These are phyloP conservation scores for Coecobrya sp. DNA, from an alignment of 2,888 invertebrate genomes.

Conservation along the genomic window DNA sequence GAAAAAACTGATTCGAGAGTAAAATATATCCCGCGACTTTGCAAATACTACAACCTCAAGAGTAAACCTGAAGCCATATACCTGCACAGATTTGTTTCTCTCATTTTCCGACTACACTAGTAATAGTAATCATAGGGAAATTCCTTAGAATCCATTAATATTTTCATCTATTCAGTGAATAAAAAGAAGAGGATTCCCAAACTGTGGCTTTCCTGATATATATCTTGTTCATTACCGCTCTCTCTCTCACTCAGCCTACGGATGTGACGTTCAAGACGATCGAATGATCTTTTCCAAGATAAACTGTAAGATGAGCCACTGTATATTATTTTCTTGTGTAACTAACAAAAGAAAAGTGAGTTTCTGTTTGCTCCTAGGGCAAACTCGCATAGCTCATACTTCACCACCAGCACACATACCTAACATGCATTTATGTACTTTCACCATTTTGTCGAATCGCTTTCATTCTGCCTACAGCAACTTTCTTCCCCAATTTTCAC, in stretches of 20 bases:
- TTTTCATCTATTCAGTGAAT: conserved; percentile 21
- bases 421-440: conserved; percentile 3
- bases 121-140: neutral
- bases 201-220: conserved; percentile 8
- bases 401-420: neutral
- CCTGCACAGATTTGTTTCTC: conserved; percentile 3
- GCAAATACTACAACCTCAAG: no score
- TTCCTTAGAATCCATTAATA: conserved; percentile 28
- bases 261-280: neutral
- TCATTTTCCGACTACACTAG: neutral
- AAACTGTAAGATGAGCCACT: neutral
- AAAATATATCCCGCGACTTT: neutral
- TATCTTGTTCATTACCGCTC: conserved; percentile 40
- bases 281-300: conserved; percentile 31
- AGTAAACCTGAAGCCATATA: neutral
- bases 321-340: conserved; percentile 2
- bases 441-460: conserved; percentile 1
- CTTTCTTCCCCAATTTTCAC: neutral
- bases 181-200: conserved; percentile 2
- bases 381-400: neutral
- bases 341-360: conserved; percentile 19
- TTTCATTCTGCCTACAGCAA: neutral
- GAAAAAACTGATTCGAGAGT: neutral
- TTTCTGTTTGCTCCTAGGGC: neutral
- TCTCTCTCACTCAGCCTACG: neutral